phyloP scores from a whole-genome alignment of 2,797 vertebrate species.

The Masticophis lateralis region DNA sequence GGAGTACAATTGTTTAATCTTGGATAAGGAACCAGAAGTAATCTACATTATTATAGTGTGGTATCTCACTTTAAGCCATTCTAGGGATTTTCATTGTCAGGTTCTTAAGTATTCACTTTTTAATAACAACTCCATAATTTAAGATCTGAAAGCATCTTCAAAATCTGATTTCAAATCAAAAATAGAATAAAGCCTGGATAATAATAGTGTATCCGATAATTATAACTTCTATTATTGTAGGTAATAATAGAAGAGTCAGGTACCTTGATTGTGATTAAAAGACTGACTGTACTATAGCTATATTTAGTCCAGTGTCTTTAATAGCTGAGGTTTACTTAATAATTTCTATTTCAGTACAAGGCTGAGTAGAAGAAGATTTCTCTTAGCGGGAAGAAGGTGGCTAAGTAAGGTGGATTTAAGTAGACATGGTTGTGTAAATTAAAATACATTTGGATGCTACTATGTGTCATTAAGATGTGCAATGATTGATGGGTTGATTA shows the following conservation, averaged over 20 bases:
- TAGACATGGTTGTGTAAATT: not conserved
- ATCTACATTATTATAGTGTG: not conserved
- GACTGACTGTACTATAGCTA: not conserved
- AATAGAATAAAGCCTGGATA: not conserved
- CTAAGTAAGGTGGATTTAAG: not conserved
- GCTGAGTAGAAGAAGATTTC: not conserved
- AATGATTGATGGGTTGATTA: not conserved
- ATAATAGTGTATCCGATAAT: not conserved
- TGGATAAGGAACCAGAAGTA: not conserved
- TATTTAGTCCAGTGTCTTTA: not conserved
- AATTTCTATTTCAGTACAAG: not conserved
- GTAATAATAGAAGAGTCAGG: not conserved
- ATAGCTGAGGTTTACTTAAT: not conserved
- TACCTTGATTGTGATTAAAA: not conserved
- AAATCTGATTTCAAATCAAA: not conserved
- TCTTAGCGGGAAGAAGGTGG: not conserved
- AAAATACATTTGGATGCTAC: not conserved
- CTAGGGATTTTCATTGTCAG: not conserved
- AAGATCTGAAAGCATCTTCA: not conserved
- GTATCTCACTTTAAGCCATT: not conserved
- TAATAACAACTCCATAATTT: not conserved
- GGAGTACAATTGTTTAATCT: not conserved
- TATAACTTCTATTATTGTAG: not conserved
- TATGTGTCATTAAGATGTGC: not conserved
- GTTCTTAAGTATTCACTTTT: not conserved